Evolutionary conservation across 2,113 vertebrate species (phyloP).

Genomic region (Polypterus bichir): DNA sequence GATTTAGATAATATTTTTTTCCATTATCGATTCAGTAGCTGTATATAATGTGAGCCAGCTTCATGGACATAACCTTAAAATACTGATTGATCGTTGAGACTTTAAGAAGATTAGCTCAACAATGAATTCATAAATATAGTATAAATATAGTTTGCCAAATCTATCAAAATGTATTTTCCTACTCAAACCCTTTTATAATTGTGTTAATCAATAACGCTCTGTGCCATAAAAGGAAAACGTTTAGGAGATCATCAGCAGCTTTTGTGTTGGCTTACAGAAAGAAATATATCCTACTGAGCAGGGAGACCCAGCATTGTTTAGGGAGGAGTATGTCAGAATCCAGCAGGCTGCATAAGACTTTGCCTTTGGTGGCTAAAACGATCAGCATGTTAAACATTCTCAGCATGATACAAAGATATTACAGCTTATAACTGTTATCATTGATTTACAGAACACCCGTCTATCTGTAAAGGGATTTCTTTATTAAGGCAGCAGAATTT

Average conservation of each 20-base stretch:
- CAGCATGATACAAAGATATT: slow-evolving; percentile 67
- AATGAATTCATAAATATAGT: too few species aligned
- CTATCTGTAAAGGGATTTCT: slow-evolving; percentile 31
- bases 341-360: slow-evolving; percentile 48
- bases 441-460: slow-evolving; percentile 55
- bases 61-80: too few species aligned
- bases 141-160: too few species aligned
- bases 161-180: too few species aligned
- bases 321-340: slow-evolving; percentile 63
- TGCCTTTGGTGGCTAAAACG: slow-evolving; percentile 54
- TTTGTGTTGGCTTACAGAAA: slow-evolving; percentile 29
- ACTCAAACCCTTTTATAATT: too few species aligned
- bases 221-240: slow-evolving; percentile 23
- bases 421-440: slow-evolving; percentile 54
- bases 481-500: slow-evolving; percentile 17
- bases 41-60: too few species aligned
- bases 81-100: too few species aligned
- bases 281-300: slow-evolving; percentile 42
- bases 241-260: slow-evolving; percentile 29
- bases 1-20: too few species aligned
- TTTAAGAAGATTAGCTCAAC: too few species aligned
- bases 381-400: slow-evolving; percentile 71
- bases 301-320: slow-evolving; percentile 54
- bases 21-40: too few species aligned
- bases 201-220: too few species aligned